Evolutionary conservation across 2,888 invertebrate genomes (phyloP), one percentile per base, ranked within the genome.

Genomic region (Torymus tubicola): DNA sequence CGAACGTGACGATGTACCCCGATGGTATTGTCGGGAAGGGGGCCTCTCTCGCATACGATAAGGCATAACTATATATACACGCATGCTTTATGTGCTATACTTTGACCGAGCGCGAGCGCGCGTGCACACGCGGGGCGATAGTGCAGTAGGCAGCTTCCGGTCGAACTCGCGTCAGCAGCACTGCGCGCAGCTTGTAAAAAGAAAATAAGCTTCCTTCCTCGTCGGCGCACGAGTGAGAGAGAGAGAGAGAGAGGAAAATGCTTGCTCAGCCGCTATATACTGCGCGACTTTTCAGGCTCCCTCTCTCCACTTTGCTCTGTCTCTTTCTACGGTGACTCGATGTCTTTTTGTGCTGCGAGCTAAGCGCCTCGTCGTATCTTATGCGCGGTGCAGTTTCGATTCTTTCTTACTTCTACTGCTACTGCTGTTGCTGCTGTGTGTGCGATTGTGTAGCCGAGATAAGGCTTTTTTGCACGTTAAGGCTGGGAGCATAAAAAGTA

Each of bases 121-220:
- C 57, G 21, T 2, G 2, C 21, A 21, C 21, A 21, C 21, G 2
- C 21, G 21, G 1, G 2, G 21, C 58, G 74, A 65, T 64, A 58
- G 63, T 42, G 42, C 58, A 13, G 42, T 52, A 58, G 16, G 42
- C 71, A 71, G 78, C 78, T 72, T 78, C 78, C 67, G 72, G 71
- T 60, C 78, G 78, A 60, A 24, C 58, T 53, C 57, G 63, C 16
- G 63, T 42, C 21, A n/a, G 57, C 18, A 31, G 31, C 18, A n/a
- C 31, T 31, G 8, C 24, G 57, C 11, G 12, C 18, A 24, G n/a
- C 21, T 10, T 10, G 58, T 60, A 67, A 60, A 64, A 81, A 83
- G 81, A 82, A 80, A 81, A 74, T 42, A 14, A 58, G 50, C 50
- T 16, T 64, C 75, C 76, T 18, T 14, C 67, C 18, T 2, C 12